Conservation (phyloP, 1,140 invertebrate genomes). For the Samia ricini region DNA sequence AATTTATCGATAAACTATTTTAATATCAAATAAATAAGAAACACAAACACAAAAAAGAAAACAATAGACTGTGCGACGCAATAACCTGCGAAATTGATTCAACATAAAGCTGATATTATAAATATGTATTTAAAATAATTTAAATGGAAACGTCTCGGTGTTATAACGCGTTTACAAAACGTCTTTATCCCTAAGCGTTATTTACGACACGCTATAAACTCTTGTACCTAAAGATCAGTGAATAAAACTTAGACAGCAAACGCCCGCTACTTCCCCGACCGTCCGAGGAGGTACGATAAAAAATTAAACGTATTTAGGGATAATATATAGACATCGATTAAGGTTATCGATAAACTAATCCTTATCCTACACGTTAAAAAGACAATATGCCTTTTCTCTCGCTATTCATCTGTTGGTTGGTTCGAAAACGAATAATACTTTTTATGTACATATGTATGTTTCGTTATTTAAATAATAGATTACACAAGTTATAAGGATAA, state of each 20-base stretch:
- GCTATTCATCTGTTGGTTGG: too few relatives aligned
- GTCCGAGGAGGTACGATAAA: slow-evolving; percentile 37
- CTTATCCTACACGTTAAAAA: too few relatives aligned
- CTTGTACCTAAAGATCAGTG: slow-evolving; percentile 57
- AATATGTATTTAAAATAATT: slow-evolving; percentile 60
- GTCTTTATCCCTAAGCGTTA: slow-evolving; percentile 59
- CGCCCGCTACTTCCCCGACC: slow-evolving; percentile 32
- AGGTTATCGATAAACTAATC: slow-evolving; percentile 28
- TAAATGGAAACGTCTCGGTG: slow-evolving; percentile 57
- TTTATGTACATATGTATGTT: too few relatives aligned
- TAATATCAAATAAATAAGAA: too few relatives aligned
- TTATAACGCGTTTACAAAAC: slow-evolving; percentile 49
- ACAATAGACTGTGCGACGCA: slow-evolving; percentile 8
- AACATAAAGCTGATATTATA: slow-evolving; percentile 55
- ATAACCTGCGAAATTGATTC: slow-evolving; percentile 49
- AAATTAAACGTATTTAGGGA: slow-evolving; percentile 24
- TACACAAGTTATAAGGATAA: too few relatives aligned
- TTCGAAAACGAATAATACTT: too few relatives aligned
- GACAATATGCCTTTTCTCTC: too few relatives aligned
- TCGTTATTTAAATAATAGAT: too few relatives aligned
- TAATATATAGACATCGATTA: background rate
- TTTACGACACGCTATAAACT: slow-evolving; percentile 62
- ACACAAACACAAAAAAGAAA: background rate
- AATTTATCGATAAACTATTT: too few relatives aligned
- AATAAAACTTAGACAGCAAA: slow-evolving; percentile 56